Evolutionary conservation across 2,113 vertebrate genomes (phyloP).

Genomic region (Scophthalmus maximus): DNA sequence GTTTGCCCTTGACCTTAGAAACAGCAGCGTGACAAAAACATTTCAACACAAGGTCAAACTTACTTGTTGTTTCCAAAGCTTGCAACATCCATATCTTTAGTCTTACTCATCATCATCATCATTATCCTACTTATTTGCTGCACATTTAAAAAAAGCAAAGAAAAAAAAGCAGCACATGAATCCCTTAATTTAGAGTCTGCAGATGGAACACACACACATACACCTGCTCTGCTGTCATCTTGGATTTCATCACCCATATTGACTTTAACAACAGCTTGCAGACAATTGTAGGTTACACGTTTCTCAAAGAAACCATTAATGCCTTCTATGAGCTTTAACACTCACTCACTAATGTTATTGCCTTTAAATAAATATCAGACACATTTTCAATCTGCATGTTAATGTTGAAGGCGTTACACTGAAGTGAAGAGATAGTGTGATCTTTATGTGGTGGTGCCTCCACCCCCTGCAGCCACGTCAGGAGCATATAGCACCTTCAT

Average conservation of each 20-base stretch:
- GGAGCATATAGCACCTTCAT: background rate
- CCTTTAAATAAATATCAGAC: background rate
- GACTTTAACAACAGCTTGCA: background rate
- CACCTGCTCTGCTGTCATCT: background rate
- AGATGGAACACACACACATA: background rate
- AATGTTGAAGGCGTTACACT: no score
- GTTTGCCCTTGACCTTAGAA: no score
- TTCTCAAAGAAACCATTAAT: background rate
- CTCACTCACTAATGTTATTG: no score
- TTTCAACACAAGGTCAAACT: background rate
- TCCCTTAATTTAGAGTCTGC: background rate
- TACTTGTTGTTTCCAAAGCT: slow-evolving; percentile 2
- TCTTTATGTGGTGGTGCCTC: background rate
- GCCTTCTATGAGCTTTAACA: no score
- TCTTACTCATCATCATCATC: background rate
- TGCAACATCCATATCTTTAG: no score
- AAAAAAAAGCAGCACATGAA: background rate
- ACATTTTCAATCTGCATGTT: background rate
- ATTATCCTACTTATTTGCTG: no score
- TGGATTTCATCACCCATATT: background rate
- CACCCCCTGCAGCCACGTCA: background rate
- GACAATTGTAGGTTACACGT: background rate
- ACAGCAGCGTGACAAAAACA: no score
- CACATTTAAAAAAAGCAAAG: no score
- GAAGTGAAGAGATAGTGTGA: background rate